Percentiles rank a stretch among this genome's conserved stretches.
phyloP scores from a whole-genome alignment of 2,888 invertebrate species.

The Hyalella azteca region DNA sequence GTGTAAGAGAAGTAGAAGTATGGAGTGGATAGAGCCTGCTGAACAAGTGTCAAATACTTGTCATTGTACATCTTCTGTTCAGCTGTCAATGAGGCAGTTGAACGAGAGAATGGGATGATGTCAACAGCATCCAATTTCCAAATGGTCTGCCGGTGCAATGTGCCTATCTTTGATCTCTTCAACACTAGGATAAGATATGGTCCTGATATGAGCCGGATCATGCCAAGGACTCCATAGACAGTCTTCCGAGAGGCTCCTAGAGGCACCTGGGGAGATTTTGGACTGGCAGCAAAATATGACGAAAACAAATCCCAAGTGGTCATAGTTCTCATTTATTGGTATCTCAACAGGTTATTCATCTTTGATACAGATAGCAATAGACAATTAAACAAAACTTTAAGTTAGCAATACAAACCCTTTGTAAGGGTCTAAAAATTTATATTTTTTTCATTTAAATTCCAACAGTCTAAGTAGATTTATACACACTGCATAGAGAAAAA shows the following conservation, averaged over 20 bases:
- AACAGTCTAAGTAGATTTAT: too few species aligned
- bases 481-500: too few species aligned
- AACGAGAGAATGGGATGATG: conserved; percentile 83
- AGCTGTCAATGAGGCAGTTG: conserved; percentile 81
- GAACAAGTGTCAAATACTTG: conserved; percentile 71
- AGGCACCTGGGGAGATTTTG: conserved; percentile 68
- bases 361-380: too few species aligned
- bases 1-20: conserved; percentile 93
- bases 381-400: too few species aligned
- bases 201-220: conserved; percentile 82
- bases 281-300: too few species aligned
- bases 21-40: conserved; percentile 79
- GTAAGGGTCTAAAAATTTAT: too few species aligned
- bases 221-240: conserved; percentile 88
- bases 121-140: conserved; percentile 81
- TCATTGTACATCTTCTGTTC: conserved; percentile 70
- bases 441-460: too few species aligned
- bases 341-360: too few species aligned
- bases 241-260: conserved; percentile 68
- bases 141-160: conserved; percentile 78
- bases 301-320: too few species aligned
- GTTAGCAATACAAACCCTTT: too few species aligned
- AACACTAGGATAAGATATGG: conserved; percentile 88
- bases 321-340: too few species aligned
- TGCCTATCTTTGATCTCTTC: conserved; percentile 80